Percentiles rank a stretch among this genome's conserved stretches.
These are phyloP conservation scores for Dipodomys ordii DNA, from an alignment of 2,113 vertebrate genomes.

Conservation along the genomic window DNA sequence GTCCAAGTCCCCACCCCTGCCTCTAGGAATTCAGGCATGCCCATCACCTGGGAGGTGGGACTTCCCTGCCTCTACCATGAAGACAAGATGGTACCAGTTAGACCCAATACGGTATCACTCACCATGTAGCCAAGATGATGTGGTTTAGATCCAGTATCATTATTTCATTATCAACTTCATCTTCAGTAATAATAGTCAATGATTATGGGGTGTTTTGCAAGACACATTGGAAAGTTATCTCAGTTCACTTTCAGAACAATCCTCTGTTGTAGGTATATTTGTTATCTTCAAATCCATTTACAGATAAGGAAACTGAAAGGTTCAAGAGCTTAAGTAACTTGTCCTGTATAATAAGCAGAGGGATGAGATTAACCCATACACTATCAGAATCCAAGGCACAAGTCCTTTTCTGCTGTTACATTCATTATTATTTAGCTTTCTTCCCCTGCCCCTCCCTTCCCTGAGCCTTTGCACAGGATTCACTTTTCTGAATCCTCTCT, in stretches of 20 bases:
- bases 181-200: background rate
- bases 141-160: no score
- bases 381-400: background rate
- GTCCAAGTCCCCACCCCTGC: no score
- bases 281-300: background rate
- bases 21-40: no score
- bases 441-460: accelerated
- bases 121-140: no score
- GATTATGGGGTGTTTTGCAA: background rate
- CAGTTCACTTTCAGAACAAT: background rate
- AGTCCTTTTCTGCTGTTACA: background rate
- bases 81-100: no score
- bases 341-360: no score
- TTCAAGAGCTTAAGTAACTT: background rate
- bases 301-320: background rate
- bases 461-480: accelerated
- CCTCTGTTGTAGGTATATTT: no score
- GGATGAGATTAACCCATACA: no score
- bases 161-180: background rate
- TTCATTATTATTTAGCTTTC: accelerated
- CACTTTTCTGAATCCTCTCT: background rate
- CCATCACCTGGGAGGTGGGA: no score
- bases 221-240: background rate
- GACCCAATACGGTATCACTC: no score
- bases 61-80: no score